phyloP scores from a whole-genome alignment of 2,797 vertebrate genomes.

The Falco concolor region DNA sequence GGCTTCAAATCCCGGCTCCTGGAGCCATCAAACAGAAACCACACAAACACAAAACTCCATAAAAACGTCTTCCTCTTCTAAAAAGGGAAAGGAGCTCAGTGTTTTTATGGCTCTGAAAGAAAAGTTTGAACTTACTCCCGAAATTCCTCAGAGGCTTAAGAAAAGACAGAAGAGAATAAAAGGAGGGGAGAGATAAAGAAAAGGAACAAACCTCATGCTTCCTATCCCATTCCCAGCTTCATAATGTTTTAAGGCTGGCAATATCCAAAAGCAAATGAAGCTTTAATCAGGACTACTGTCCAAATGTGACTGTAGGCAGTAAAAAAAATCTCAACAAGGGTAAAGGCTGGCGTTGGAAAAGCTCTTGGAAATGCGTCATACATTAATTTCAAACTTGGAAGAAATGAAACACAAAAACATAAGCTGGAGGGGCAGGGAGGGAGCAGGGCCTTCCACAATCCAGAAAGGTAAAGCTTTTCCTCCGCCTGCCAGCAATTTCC shows the following conservation, averaged over 20 bases:
- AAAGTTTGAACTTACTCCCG: slow-evolving; percentile 21
- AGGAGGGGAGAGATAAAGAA: not conserved
- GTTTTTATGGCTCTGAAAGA: slow-evolving; percentile 14
- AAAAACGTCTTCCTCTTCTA: not conserved
- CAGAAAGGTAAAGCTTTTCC: not conserved
- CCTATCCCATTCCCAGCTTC: not conserved
- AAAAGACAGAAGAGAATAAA: slow-evolving; percentile 5
- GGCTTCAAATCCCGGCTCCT: not conserved
- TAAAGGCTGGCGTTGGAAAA: not conserved
- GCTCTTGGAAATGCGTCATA: not conserved
- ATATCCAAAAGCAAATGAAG: not conserved
- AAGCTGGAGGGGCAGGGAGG: not conserved
- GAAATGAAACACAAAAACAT: not conserved
- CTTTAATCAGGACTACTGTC: not conserved
- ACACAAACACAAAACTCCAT: not conserved
- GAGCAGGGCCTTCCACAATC: not conserved
- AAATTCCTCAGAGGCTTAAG: slow-evolving; percentile 52
- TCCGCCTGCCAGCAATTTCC: not conserved
- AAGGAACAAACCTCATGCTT: not conserved
- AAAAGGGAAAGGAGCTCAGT: not conserved
- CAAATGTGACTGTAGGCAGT: not conserved
- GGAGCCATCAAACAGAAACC: not conserved
- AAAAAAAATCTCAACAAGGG: not conserved
- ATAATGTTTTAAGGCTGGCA: not conserved
- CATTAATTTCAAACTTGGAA: not conserved